Evolutionary conservation across 1,140 invertebrate genomes (phyloP).

Genomic region (Drosophila ironensis): DNA sequence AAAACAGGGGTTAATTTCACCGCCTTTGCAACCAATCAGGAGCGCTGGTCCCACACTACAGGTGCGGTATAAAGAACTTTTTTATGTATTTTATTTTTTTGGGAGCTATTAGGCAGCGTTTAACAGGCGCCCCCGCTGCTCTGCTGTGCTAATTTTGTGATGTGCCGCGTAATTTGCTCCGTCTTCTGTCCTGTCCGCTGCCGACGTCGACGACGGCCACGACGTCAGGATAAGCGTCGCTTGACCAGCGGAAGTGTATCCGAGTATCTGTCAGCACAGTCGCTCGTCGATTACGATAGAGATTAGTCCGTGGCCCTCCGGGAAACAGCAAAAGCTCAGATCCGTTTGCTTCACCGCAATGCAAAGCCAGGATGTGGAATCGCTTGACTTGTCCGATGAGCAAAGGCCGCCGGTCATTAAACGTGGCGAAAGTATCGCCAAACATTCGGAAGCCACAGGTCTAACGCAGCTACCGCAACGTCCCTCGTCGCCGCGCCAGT

Average conservation of each 20-base stretch:
- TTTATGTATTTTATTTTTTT: conserved; percentile 51
- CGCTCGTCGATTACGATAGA: conserved; percentile 54
- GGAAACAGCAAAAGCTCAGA: no score
- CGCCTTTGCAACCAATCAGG: conserved; percentile 32
- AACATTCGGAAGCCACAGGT: neutral
- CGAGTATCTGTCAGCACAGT: conserved; percentile 36
- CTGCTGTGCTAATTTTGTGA: conserved; percentile 45
- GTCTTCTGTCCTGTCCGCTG: conserved; percentile 21
- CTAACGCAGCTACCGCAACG: conserved; percentile 52
- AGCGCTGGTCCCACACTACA: conserved; percentile 2
- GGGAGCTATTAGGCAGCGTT: conserved; percentile 55
- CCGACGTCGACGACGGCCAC: conserved; percentile 4
- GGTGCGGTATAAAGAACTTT: conserved; percentile 23
- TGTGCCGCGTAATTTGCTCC: conserved; percentile 45
- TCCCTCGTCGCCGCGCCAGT: conserved; percentile 83
- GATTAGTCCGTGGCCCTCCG: conserved; percentile 54
- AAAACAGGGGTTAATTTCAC: conserved; percentile 9
- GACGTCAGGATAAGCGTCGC: conserved; percentile 42
- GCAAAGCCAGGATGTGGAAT: conserved; percentile 28
- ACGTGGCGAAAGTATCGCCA: neutral
- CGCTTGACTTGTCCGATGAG: neutral
- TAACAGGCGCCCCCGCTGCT: conserved; percentile 41
- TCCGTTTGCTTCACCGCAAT: conserved; percentile 22
- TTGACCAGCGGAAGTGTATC: conserved; percentile 66
- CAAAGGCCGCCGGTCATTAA: no score